Evolutionary conservation across 2,113 vertebrate species (phyloP).

Genomic region (Grammomys surdaster): DNA sequence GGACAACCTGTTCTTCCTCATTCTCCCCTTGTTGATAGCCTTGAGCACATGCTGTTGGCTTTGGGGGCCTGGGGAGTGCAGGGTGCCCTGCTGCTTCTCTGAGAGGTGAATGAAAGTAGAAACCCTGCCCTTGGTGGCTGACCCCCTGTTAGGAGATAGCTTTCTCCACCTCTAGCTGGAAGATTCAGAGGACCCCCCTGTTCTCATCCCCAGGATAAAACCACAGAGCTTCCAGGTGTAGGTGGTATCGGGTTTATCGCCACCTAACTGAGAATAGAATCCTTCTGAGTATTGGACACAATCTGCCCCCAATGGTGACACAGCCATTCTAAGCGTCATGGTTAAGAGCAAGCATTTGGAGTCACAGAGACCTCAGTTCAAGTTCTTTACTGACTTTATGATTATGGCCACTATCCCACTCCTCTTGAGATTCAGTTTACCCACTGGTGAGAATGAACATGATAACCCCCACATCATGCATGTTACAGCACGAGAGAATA

Average conservation of each 20-base stretch:
- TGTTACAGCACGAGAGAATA: neutral
- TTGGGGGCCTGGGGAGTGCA: neutral
- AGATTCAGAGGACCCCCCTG: neutral
- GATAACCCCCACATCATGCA: neutral
- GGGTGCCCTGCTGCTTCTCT: neutral
- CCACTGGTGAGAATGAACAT: neutral
- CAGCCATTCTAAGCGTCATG: neutral
- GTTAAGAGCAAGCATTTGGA: neutral
- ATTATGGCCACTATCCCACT: neutral
- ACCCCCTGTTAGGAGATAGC: too few species aligned
- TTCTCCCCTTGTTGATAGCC: neutral
- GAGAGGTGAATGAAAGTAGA: neutral
- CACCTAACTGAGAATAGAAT: neutral
- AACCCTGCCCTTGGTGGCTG: neutral
- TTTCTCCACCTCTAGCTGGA: neutral
- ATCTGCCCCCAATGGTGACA: accelerated
- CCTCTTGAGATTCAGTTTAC: neutral
- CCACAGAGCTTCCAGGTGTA: neutral
- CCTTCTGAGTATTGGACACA: too few species aligned
- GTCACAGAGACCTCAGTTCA: neutral
- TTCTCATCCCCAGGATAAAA: neutral
- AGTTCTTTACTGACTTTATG: neutral
- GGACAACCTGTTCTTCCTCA: neutral
- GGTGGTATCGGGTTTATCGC: neutral
- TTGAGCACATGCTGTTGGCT: neutral